phyloP scores from a whole-genome alignment of 2,797 vertebrate species.

The Gadopsis marmoratus region DNA sequence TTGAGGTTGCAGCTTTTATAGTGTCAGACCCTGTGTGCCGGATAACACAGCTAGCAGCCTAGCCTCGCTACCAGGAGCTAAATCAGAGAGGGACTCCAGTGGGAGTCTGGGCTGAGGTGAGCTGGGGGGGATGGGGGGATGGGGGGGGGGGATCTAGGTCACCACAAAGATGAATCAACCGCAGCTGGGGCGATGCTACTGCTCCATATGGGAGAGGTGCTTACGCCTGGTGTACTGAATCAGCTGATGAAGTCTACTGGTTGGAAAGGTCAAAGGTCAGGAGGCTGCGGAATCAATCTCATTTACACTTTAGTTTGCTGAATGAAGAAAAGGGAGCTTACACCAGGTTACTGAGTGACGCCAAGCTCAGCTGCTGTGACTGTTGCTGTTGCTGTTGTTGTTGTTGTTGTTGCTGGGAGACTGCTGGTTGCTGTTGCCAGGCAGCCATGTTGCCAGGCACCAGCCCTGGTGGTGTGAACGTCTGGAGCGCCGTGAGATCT shows the following conservation, averaged over 20 bases:
- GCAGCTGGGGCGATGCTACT: constrained; percentile 56
- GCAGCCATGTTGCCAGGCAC: constrained; percentile 93
- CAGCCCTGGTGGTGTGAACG: constrained; percentile 93
- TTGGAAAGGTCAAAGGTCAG: constrained; percentile 41
- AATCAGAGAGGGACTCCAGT: constrained; percentile 60
- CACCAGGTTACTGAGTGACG: constrained; percentile 95
- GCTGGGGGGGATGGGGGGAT: neutral
- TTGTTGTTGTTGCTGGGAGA: constrained; percentile 89
- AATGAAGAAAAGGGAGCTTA: constrained; percentile 77
- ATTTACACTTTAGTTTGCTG: neutral
- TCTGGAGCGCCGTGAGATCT: constrained; percentile 94
- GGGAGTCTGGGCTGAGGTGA: constrained; percentile 48
- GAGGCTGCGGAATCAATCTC: neutral
- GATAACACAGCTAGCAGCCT: constrained; percentile 43
- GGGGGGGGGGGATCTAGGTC: constrained; percentile 73
- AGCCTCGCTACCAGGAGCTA: constrained; percentile 52
- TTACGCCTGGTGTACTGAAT: constrained; percentile 19
- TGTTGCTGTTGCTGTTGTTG: constrained; percentile 85
- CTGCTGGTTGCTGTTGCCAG: constrained; percentile 91
- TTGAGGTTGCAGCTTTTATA: neutral
- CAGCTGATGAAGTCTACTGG: constrained; percentile 8
- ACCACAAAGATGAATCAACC: constrained; percentile 73
- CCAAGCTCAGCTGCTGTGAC: constrained; percentile 87
- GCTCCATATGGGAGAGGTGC: constrained; percentile 32
- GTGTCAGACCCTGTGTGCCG: constrained; percentile 6